These are phyloP conservation scores for Corvus hawaiiensis DNA, from an alignment of 2,113 vertebrate genomes.

Conservation along the genomic window DNA sequence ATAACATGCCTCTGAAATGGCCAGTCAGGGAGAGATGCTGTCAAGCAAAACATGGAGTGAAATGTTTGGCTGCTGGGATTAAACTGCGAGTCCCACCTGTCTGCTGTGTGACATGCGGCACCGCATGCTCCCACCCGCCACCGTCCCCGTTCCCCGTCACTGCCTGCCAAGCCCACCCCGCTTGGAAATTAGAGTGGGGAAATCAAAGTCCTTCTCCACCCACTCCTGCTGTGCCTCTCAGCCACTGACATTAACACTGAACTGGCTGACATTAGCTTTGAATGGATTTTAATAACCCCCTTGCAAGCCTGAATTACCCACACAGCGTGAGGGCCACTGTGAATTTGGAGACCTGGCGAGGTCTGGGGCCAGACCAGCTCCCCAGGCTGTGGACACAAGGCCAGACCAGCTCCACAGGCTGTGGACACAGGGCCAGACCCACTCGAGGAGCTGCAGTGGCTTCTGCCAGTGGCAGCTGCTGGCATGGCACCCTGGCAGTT, in stretches of 20 bases:
- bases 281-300: conserved; percentile 59
- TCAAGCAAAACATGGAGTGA: not conserved
- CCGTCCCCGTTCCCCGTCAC: rapidly evolving
- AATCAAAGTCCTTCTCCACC: conserved; percentile 5
- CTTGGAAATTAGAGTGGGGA: not conserved
- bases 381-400: not conserved
- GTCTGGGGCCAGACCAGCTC: not conserved
- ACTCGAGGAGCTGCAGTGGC: not conserved
- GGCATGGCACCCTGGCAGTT: not conserved
- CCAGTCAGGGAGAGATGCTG: not conserved
- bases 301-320: not conserved
- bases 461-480: not conserved
- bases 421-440: not conserved
- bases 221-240: conserved; percentile 24
- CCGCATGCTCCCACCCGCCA: rapidly evolving
- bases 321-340: not conserved
- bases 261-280: conserved; percentile 26
- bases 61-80: not conserved
- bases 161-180: not conserved
- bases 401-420: not conserved
- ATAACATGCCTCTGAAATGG: not conserved
- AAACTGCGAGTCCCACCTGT: not conserved
- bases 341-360: not conserved
- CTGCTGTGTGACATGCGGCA: not conserved
- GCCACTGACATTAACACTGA: conserved; percentile 17